phyloP scores from a whole-genome alignment of 2,113 vertebrate species.

The Galbula dea region DNA sequence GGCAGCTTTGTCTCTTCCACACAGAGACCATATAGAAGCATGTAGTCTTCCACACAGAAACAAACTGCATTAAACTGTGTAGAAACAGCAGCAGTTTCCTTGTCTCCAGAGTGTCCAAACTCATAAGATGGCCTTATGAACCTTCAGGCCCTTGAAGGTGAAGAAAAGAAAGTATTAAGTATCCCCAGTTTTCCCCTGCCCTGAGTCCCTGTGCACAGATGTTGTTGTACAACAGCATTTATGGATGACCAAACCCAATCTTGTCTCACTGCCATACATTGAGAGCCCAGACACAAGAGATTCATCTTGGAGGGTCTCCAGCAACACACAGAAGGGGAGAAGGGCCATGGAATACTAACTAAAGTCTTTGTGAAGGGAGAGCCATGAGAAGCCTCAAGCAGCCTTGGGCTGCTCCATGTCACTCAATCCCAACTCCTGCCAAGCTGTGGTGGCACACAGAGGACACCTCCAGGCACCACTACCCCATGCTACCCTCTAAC shows the following conservation, averaged over 20 bases:
- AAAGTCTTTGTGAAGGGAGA: background rate
- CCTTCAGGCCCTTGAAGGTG: background rate
- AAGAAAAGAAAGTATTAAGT: background rate
- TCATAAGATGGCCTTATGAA: background rate
- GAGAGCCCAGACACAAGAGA: background rate
- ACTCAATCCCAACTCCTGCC: background rate
- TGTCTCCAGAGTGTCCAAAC: background rate
- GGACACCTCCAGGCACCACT: background rate
- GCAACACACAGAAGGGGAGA: background rate
- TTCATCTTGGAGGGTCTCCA: background rate
- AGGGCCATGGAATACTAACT: background rate
- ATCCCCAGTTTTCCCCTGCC: background rate
- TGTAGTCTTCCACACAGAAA: background rate
- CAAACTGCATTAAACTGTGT: fast-evolving
- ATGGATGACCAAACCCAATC: background rate
- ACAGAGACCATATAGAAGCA: background rate
- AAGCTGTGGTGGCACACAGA: background rate
- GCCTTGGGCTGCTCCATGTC: background rate
- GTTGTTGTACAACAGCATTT: background rate
- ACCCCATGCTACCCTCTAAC: background rate
- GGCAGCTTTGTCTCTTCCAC: background rate
- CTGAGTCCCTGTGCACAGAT: background rate
- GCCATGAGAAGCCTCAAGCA: background rate
- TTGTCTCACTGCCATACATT: background rate
- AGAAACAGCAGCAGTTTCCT: background rate